phyloP scores from a whole-genome alignment of 2,797 vertebrate species.

The Spea hammondii region DNA sequence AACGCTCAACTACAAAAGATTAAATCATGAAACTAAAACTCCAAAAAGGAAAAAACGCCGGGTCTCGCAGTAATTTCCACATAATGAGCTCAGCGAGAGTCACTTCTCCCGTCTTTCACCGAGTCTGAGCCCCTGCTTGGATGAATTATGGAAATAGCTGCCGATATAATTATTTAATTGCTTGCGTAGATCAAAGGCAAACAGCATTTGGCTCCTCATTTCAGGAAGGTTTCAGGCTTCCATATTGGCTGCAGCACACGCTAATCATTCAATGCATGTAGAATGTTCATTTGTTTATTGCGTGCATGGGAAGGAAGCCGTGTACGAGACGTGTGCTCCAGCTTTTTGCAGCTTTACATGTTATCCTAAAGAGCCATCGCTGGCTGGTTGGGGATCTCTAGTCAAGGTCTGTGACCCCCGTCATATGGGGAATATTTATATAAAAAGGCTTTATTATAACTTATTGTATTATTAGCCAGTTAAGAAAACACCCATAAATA shows the following conservation, averaged over 20 bases:
- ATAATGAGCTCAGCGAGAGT: constrained; percentile 17
- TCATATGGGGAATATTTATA: no score
- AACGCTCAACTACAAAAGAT: background rate
- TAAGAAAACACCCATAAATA: no score
- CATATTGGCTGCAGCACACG: background rate
- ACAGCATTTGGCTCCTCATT: background rate
- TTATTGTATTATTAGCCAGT: no score
- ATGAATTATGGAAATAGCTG: constrained; percentile 7
- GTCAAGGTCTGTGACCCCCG: no score
- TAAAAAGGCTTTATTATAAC: no score
- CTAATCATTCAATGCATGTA: background rate
- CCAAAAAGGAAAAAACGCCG: background rate
- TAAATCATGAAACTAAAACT: constrained; percentile 24
- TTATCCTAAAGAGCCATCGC: no score
- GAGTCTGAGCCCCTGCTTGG: constrained; percentile 17
- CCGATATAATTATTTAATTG: constrained; percentile 33
- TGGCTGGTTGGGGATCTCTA: no score
- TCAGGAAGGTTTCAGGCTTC: background rate
- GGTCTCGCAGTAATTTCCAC: background rate
- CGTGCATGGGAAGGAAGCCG: no score
- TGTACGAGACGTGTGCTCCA: no score
- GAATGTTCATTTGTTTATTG: no score
- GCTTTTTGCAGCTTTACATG: no score
- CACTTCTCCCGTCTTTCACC: constrained; percentile 9
- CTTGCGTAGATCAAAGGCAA: constrained; percentile 14